Evolutionary conservation across 2,888 invertebrate genomes (phyloP), one percentile per base, ranked within the genome.

Genomic region (Bellardia pandia): DNA sequence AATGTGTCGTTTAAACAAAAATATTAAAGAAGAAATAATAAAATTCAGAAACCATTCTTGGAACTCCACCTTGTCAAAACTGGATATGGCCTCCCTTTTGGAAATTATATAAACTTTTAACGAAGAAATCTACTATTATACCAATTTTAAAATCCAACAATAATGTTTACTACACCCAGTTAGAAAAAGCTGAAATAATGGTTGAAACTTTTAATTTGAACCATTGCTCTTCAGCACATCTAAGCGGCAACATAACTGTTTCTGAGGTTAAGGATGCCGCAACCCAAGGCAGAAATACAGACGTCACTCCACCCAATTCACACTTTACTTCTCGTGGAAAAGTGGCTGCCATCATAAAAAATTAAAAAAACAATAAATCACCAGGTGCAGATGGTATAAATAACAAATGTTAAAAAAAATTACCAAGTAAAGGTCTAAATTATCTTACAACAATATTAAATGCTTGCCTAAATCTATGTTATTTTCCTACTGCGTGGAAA

Each of bases 51-150:
- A 40, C 8, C 40, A 40, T 7, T 40, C 40, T 8, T 40, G 40
- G 40, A 40, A 40, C 8, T 7, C 8, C 5, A 40, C 40, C 40
- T 40, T 40, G 40, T 40, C 40, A 37, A 64, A 37, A 2, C 1
- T 64, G 2, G 37, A 64, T 9, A 40, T n/a, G 6, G 37, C n/a
- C 4, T 64, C 40, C 7, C 14, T 64, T 64, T 40, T 40, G 62
- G 62, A 64, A 64, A 14, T n/a, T 64, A 11, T 14, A n/a, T n/a
- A 64, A 37, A n/a, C 37, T 40, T 3, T 40, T 40, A 1, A 64
- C 40, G 40, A 64, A 64, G 40, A 64, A 60, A 60, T 60, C 14
- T 33, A 60, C 9, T 33, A 33, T 7, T 64, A 64, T 64, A 40
- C 64, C 64, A n/a, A 40, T 16, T 16, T 16, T 64, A n/a, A 64